phyloP scores from a whole-genome alignment of 2,113 vertebrate species.

The Cromileptes altivelis region DNA sequence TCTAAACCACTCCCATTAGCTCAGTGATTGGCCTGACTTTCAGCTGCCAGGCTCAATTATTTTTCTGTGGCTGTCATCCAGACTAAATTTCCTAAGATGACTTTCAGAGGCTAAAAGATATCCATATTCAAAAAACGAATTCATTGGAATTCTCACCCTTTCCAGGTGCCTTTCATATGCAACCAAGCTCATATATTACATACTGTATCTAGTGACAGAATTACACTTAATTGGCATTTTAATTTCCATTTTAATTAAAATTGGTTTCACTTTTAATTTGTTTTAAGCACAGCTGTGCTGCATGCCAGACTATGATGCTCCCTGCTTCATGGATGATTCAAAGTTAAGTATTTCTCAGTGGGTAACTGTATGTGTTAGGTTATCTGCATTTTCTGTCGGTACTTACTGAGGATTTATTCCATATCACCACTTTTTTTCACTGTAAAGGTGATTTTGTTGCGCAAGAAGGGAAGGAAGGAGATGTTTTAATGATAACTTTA shows the following conservation, averaged over 20 bases:
- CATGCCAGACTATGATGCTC: not conserved
- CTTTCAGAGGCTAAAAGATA: slow-evolving; percentile 1
- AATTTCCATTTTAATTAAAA: slow-evolving; percentile 44
- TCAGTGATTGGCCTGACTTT: slow-evolving; percentile 15
- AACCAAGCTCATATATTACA: slow-evolving; percentile 13
- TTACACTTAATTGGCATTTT: slow-evolving; percentile 21
- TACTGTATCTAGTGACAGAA: slow-evolving; percentile 21
- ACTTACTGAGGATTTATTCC: slow-evolving; percentile 3
- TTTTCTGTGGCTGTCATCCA: slow-evolving; percentile 19
- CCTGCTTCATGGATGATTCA: slow-evolving; percentile 16
- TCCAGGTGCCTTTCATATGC: slow-evolving; percentile 30
- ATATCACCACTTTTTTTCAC: slow-evolving; percentile 4
- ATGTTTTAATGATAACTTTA: slow-evolving; percentile 73
- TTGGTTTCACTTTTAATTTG: slow-evolving; percentile 36
- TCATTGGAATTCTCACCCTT: not conserved
- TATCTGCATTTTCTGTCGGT: not conserved
- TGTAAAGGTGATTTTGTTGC: slow-evolving; percentile 49
- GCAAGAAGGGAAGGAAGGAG: slow-evolving; percentile 26
- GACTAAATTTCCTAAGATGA: slow-evolving; percentile 14
- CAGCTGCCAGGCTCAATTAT: slow-evolving; percentile 31
- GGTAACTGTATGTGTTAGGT: slow-evolving; percentile 2
- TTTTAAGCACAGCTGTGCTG: slow-evolving; percentile 31
- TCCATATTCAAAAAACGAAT: not conserved
- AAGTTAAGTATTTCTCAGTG: slow-evolving; percentile 15
- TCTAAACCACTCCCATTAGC: slow-evolving; percentile 29